Percentiles rank a stretch among this genome's conserved stretches.
These are phyloP conservation scores for Lepetodrilus schrolli DNA, from an alignment of 2,888 invertebrate species.

Conservation along the genomic window DNA sequence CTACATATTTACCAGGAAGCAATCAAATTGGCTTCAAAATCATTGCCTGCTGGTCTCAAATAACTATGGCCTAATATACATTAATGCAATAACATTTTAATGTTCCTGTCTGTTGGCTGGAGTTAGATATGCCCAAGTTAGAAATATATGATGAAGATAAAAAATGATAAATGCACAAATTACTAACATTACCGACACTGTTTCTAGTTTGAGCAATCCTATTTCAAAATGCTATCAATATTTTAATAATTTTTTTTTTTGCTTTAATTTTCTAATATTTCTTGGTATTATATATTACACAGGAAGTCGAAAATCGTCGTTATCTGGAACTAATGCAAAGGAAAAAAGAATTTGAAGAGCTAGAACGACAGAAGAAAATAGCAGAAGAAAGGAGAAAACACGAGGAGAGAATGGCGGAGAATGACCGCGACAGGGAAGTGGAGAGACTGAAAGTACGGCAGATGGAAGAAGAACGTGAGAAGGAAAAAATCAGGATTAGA, in stretches of 20 bases:
- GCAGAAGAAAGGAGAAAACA: conserved; percentile 53
- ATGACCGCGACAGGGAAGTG: conserved; percentile 49
- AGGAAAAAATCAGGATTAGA: conserved; percentile 46
- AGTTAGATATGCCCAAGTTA: no score
- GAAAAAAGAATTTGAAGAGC: conserved; percentile 57
- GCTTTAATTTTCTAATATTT: neutral
- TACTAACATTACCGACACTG: neutral
- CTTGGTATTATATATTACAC: no score
- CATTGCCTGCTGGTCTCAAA: no score
- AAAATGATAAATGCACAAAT: no score
- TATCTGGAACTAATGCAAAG: conserved; percentile 52
- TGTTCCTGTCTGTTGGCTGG: no score
- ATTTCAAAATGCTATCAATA: neutral
- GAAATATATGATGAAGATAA: no score
- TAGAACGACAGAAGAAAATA: conserved; percentile 49
- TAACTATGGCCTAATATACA: no score
- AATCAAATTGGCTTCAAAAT: no score
- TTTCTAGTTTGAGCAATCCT: neutral
- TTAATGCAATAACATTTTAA: no score
- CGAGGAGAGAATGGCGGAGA: conserved; percentile 46
- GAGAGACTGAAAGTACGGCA: conserved; percentile 45
- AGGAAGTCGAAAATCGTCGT: conserved; percentile 54
- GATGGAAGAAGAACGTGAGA: conserved; percentile 52
- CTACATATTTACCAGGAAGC: no score
- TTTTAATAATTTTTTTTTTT: neutral